Evolutionary conservation across 2,888 invertebrate genomes (phyloP).

Genomic region (Yponomeuta plumbellus): DNA sequence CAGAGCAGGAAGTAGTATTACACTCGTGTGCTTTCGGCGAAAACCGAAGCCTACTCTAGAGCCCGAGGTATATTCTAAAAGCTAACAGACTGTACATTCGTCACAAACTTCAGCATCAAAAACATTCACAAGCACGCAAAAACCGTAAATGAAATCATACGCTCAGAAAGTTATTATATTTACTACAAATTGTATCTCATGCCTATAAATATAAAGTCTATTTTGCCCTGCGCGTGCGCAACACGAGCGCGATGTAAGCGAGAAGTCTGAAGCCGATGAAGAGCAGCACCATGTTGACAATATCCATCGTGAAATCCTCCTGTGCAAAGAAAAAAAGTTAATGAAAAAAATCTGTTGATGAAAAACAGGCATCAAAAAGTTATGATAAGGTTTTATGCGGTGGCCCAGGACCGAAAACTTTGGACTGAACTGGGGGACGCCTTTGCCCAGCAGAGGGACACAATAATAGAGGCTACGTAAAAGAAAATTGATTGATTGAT

Average conservation of each 20-base stretch:
- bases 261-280: constrained; percentile 84
- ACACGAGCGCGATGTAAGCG: constrained; percentile 85
- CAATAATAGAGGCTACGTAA: too few relatives aligned
- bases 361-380: background rate
- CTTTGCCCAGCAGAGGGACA: too few relatives aligned
- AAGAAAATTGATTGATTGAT: too few relatives aligned
- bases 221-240: constrained; percentile 79
- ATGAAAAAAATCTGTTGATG: background rate
- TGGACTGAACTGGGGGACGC: too few relatives aligned
- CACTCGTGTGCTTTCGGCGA: too few relatives aligned
- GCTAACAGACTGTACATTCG: too few relatives aligned
- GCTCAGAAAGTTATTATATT: background rate
- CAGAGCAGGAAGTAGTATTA: too few relatives aligned
- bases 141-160: background rate
- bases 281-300: constrained; percentile 81
- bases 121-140: background rate
- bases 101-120: too few relatives aligned
- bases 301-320: constrained; percentile 82
- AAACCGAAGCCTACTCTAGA: too few relatives aligned
- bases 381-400: too few relatives aligned
- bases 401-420: too few relatives aligned
- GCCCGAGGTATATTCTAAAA: too few relatives aligned
- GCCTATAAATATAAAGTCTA: background rate
- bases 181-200: background rate
- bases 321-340: constrained; percentile 44